Base-by-base conservation (phyloP, 2,888 invertebrate genomes). In the Clivina fossor region DNA sequence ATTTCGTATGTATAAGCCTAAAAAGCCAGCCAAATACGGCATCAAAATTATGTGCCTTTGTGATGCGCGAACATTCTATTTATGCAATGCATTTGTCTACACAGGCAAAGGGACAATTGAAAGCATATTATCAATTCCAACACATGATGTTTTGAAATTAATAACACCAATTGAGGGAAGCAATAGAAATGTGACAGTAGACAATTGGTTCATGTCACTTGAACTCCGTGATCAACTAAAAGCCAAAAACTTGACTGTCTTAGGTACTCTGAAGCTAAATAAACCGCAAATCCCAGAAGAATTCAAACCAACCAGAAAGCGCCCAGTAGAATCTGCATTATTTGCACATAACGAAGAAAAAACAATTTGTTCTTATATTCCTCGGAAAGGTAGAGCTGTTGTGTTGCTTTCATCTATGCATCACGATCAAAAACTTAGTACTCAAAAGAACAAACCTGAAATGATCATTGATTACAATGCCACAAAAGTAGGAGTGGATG, bases 181-280 rank as follows among this genome's bases (percentile, higher is more conserved):
- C 8, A 62, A 62, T 30, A 48, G 63, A 40, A 66, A 65, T 54
- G 37, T 65, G 9, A 66, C 66, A 3, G 58, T 57, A 1, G 64
- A 66, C 55, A 68, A 65, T 46, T 67, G 61, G 64, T 67, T 63
- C 56, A 22, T 30, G 15, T 61, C 58, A 18, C 15, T 60, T 11
- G 58, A 62, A 57, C 46, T 66, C 40, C 62, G 60, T 28, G 56
- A 64, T 18, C 41, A 61, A 46, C 47, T 65, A 47, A 44, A 40
- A 22, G 57, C 50, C 33, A 50, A 50, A 43, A 40, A 54, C n/a
- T 57, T 65, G 19, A 64, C 65, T 4, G 62, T 60, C 50, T 46
- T 65, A 15, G 63, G 63, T 38, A 63, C 61, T 9, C 24, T 62
- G 35, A 65, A 62, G 51, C 62, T 64, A 58, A 65, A 63, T 53